phyloP scores from a whole-genome alignment of 2,113 vertebrate genomes.

The Tichodroma muraria region DNA sequence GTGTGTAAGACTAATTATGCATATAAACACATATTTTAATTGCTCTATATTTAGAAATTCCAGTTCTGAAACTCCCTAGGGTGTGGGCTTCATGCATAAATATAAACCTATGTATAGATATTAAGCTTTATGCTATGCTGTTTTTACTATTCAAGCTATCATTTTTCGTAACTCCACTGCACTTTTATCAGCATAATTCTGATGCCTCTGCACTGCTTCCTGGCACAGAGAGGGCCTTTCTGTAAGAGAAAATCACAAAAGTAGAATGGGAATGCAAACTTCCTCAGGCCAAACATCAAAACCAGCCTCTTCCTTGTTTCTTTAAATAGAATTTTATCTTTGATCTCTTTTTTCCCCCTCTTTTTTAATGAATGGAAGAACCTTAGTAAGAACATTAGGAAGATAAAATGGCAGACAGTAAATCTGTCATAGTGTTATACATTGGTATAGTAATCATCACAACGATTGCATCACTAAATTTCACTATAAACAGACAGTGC shows the following conservation, averaged over 20 bases:
- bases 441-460: neutral
- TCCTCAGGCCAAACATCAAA: neutral
- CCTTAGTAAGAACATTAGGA: neutral
- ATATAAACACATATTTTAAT: neutral
- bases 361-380: neutral
- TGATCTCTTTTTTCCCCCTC: fast-evolving
- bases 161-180: neutral
- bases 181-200: neutral
- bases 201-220: neutral
- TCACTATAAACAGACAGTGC: neutral
- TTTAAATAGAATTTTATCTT: neutral
- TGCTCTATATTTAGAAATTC: neutral
- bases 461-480: neutral
- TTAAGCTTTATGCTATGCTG: neutral
- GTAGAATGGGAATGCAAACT: neutral
- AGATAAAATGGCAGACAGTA: neutral
- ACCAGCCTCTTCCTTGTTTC: neutral
- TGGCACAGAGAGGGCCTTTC: neutral
- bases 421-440: neutral
- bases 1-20: neutral
- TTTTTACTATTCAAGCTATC: neutral
- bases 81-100: neutral
- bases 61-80: neutral
- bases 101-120: neutral
- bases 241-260: neutral